These are phyloP conservation scores for Cynocephalus volans DNA, from an alignment of 2,113 vertebrate species.

Conservation along the genomic window DNA sequence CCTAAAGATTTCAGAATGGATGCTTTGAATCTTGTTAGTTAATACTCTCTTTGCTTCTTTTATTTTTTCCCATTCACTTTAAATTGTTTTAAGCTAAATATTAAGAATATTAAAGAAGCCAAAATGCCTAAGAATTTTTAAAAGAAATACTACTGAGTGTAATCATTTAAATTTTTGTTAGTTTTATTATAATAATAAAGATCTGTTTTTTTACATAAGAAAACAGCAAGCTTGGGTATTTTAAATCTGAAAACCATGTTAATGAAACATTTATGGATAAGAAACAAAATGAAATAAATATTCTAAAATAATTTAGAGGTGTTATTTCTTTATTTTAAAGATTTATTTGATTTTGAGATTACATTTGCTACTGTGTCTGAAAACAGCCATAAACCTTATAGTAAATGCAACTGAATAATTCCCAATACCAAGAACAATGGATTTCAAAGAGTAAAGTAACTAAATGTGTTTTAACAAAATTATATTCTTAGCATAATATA, in stretches of 20 bases:
- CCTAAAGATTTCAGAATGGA: not conserved
- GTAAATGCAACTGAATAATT: conserved; percentile 12
- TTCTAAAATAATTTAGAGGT: conserved; percentile 21
- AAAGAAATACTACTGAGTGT: not conserved
- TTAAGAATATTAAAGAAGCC: not conserved
- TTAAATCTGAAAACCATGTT: conserved; percentile 46
- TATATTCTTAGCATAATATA: not conserved
- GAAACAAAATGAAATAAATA: conserved; percentile 42
- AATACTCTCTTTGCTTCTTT: conserved; percentile 5
- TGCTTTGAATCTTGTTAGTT: not conserved
- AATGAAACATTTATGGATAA: conserved; percentile 36
- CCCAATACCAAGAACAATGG: not conserved
- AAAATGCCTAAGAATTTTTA: not conserved
- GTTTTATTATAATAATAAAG: not conserved
- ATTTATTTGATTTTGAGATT: conserved; percentile 38
- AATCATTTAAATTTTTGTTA: not conserved
- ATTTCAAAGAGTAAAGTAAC: conserved; percentile 40
- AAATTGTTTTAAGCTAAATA: conserved; percentile 41
- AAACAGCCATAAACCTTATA: not conserved
- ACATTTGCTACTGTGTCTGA: not conserved
- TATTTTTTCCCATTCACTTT: not conserved
- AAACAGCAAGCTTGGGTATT: not conserved
- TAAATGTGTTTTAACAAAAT: conserved; percentile 17
- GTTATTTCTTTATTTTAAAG: conserved; percentile 8
- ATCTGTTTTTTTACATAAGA: conserved; percentile 38